Evolutionary conservation across 2,888 invertebrate species (phyloP).

Genomic region (Dryomyza anilis): DNA sequence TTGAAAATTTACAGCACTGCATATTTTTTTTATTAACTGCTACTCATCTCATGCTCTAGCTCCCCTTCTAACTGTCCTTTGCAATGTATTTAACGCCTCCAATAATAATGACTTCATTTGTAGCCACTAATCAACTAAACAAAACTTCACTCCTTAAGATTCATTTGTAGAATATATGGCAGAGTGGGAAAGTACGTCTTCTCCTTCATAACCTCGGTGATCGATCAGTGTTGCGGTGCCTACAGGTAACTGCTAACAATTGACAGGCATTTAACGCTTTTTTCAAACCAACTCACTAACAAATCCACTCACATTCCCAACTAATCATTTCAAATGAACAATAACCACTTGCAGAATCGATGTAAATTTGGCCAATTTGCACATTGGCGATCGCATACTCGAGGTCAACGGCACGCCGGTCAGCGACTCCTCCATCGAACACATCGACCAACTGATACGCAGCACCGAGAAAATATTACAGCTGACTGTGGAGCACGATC

Average conservation of each 20-base stretch:
- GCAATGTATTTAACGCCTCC: slow-evolving; percentile 3
- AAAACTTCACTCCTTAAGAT: too few relatives aligned
- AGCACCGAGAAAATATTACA: slow-evolving; percentile 77
- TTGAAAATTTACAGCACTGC: too few relatives aligned
- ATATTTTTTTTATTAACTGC: not conserved
- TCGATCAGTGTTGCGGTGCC: slow-evolving; percentile 73
- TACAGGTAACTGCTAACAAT: slow-evolving; percentile 66
- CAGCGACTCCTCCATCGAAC: slow-evolving; percentile 77
- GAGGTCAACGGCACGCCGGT: slow-evolving; percentile 93
- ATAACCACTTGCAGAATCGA: slow-evolving; percentile 79
- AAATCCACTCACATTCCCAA: not conserved
- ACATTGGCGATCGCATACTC: slow-evolving; percentile 89
- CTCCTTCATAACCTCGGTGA: slow-evolving; percentile 73
- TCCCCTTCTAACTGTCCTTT: not conserved
- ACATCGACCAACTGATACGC: slow-evolving; percentile 75
- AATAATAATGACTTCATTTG: slow-evolving; percentile 1
- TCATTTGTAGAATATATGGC: slow-evolving; percentile 68
- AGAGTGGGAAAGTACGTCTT: slow-evolving; percentile 73
- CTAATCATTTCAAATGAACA: too few relatives aligned
- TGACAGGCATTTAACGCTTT: slow-evolving; percentile 21
- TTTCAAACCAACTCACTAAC: not conserved
- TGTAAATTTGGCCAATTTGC: slow-evolving; percentile 80
- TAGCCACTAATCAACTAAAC: slow-evolving; percentile 22
- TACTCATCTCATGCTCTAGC: not conserved
- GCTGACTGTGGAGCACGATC: slow-evolving; percentile 89